Base-by-base conservation (phyloP, 2,113 vertebrate species). In the Cinclus mexicanus region DNA sequence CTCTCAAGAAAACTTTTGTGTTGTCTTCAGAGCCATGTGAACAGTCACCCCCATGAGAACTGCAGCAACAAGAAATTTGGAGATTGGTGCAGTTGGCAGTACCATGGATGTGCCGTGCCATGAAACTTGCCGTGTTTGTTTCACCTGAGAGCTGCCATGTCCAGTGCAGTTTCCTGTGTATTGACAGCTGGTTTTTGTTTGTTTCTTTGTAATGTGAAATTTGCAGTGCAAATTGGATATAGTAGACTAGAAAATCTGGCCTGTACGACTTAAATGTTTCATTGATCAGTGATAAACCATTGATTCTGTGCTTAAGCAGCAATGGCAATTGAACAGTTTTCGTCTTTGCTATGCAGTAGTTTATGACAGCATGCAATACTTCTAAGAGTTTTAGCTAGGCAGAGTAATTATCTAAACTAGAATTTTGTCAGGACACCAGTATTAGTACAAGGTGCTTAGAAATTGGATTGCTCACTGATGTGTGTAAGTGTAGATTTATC, bases 391-490 rank as follows among this genome's bases (percentile, higher is more conserved):
- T 86, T 86, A 83, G 75, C 67, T 87, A 91, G 42, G 82, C 70
- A 80, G 78, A 74, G 67, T 90, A 94, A 95, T 95, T 94, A 91
- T 46, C 87, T 90, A 74, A 83, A 85, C 78, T 83, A 46, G 85
- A 85, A 74, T 93, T 95, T 90, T 75, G 74, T 89, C 71, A 93
- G 84, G 91, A 90, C 59, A 80, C 42, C 47, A 39, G 23, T 76
- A 52, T 89, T 94, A 75, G 65, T 84, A 79, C 35, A 53, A 52
- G 56, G 37, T 88, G 59, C 63, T 94, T 91, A 76, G 85, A 94
- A 97, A 95, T 94, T 74, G 91, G 79, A 55, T 95, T 95, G 84
- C 68, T 96, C 68, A 49, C 47, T 88, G 78, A 84, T 74, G 75
- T 74, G 82, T 94, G 41, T 77, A 93, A 94, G 55, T 47, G 39